Base-by-base conservation (phyloP, 1,140 invertebrate species). In the Bombus vancouverensis region DNA sequence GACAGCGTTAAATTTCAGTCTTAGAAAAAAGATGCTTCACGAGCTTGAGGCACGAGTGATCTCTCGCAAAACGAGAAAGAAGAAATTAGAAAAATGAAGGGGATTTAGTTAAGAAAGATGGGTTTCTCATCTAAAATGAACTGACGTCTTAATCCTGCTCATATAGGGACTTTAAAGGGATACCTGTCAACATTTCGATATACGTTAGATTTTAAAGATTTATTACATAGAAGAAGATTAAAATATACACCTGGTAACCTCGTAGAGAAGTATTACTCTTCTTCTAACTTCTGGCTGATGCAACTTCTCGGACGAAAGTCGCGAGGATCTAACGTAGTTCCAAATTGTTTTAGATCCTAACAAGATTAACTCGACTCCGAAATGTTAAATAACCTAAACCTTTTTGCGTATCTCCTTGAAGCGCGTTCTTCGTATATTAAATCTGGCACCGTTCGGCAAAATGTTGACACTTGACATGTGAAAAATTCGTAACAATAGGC, bases 61-160 rank as follows among this genome's bases (percentile, higher is more conserved):
- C 42, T 15, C n/a, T 47, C 28, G 2, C 15, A 10, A 44, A n/a
- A n/a, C 8, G 4, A 3, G 22, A 8, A n/a, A 37, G 44, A 18
- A 32, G 68, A 44, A 80, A 72, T 73, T 34, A 68, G 34, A 57
- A 57, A 78, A 83, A 57, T 13, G 44, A 77, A 34, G 42, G 22
- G 73, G 83, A 78, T 84, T 71, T 68, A 5, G 18, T 9, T 22
- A n/a, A 32, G 37, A 47, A 66, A 34, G n/a, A 32, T 32, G 15
- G 72, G 79, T 68, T 85, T 72, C 47, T 22, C 57, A 18, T 47
- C 42, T 80, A 62, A 80, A 85, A 53, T 37, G 68, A 73, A 85
- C 39, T 39, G 76, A 80, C 83, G 62, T 73, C 47, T 80, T 85
- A 85, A 85, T 85, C 83, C 83, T 37, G 39, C 3, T 47, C 74